Percentiles rank a stretch among this genome's conserved stretches.
Conservation (phyloP, 2,888 invertebrate genomes). For the Pterostichus niger region DNA sequence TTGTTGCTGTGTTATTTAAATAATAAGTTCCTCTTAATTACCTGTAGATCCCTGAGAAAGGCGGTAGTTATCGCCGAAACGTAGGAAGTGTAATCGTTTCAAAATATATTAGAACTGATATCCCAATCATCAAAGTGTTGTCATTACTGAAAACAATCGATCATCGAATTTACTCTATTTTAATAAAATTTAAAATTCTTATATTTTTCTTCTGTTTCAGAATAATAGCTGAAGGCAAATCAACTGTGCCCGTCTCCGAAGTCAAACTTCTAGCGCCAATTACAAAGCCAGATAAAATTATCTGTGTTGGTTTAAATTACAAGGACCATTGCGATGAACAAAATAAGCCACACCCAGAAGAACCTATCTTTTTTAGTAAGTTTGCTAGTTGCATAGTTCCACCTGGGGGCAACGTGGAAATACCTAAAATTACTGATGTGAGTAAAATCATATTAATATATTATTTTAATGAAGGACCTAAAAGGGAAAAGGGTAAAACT, state of each 20-base stretch:
- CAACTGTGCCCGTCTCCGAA: conserved; percentile 78
- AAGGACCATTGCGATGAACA: conserved; percentile 92
- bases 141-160: too few relatives aligned
- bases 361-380: conserved; percentile 93
- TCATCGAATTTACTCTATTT: too few relatives aligned
- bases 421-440: conserved; percentile 83
- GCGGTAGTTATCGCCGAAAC: too few relatives aligned
- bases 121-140: too few relatives aligned
- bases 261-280: conserved; percentile 86
- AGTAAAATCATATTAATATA: conserved; percentile 69
- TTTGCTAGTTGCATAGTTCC: conserved; percentile 89
- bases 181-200: neutral
- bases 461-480: too few relatives aligned
- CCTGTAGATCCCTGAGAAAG: too few relatives aligned
- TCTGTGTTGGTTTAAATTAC: conserved; percentile 93
- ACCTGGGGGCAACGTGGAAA: conserved; percentile 83
- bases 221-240: conserved; percentile 79
- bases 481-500: too few relatives aligned
- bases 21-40: too few relatives aligned
- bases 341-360: conserved; percentile 81
- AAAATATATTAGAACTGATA: too few relatives aligned
- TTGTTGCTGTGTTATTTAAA: too few relatives aligned
- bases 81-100: too few relatives aligned
- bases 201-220: conserved; percentile 72
- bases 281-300: conserved; percentile 89